Evolutionary conservation across 2,113 vertebrate genomes (phyloP), one percentile per base, ranked within the genome.

Genomic region (Ophthalmolycus amberensis): DNA sequence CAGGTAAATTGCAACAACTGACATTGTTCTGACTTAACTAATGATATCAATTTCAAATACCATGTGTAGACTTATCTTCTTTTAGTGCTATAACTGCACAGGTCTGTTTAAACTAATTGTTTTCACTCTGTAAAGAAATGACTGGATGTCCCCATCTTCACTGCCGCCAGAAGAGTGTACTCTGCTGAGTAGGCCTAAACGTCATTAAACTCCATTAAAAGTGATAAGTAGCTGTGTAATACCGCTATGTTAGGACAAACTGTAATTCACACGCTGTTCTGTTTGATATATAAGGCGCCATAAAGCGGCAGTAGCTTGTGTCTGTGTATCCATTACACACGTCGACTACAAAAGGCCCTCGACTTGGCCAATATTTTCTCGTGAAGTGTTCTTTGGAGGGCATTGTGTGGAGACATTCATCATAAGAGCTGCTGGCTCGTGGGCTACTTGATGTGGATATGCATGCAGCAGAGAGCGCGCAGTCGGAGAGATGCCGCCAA

Each of bases 201-300:
- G 71, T 37, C 79, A 65, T 79, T 76, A 77, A 67, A 71, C 75
- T 77, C 76, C 83, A 79, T 85, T 85, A 77, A 77, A 79, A 77
- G 60, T 84, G 70, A 86, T 69, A 20, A 82, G 75, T 75, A 69
- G 75, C 78, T 27, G 71, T 65, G 74, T 59, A 52, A 69, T 34
- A 18, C 44, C 14, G 60, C 52, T 11, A 6, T 27, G 54, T 65
- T 78, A 38, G 74, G 62, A 76, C 74, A 71, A 71, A 76, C 65
- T 16, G 67, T 32, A 32, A 40, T 60, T 32, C 73, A n/a, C 44
- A 37, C 67, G 63, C 79, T 70, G 25, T 12, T 58, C 58, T 60
- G 65, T 25, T 73, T 75, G 82, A 50, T 79, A 62, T 40, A 87
- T 66, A 58, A 48, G 40, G 65, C 50, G 3, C 38, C 59, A 38